phyloP scores from a whole-genome alignment of 2,113 vertebrate genomes.

The Echinops telfairi region DNA sequence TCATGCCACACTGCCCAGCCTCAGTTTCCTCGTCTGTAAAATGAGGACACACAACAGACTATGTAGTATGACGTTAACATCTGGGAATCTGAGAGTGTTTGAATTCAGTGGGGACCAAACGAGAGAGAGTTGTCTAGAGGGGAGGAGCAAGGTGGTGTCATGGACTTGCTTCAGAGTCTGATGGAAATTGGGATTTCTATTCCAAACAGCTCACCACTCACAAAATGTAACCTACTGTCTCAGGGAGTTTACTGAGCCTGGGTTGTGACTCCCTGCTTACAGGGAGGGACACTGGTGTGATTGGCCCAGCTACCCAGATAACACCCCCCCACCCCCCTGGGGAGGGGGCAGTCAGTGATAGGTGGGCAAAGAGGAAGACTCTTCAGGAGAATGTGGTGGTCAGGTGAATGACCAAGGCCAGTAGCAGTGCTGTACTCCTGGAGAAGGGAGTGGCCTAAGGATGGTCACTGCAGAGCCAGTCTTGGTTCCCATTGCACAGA shows the following conservation, averaged over 20 bases:
- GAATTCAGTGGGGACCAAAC: not conserved
- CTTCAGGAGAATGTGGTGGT: not conserved
- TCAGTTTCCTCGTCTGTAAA: conserved; percentile 45
- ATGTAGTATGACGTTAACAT: not conserved
- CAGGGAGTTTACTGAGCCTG: not conserved
- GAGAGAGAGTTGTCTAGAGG: not conserved
- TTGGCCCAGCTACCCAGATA: not conserved
- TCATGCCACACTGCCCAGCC: not conserved
- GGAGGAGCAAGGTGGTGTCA: conserved; percentile 32
- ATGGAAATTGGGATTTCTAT: not conserved
- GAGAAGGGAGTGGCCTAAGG: not conserved
- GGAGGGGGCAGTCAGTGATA: not conserved
- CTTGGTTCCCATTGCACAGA: conserved; percentile 18
- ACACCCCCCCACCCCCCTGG: too few relatives aligned
- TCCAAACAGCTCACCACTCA: not conserved
- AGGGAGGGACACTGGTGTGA: not conserved
- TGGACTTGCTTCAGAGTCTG: conserved; percentile 2
- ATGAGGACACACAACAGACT: not conserved
- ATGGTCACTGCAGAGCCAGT: not conserved
- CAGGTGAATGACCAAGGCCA: not conserved
- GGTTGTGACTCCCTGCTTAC: not conserved
- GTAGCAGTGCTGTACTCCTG: not conserved
- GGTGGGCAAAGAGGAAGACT: not conserved
- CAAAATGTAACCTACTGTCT: not conserved
- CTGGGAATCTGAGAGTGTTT: conserved; percentile 43